Conservation (phyloP, 2,113 vertebrate genomes). For the Cathartes aura region DNA sequence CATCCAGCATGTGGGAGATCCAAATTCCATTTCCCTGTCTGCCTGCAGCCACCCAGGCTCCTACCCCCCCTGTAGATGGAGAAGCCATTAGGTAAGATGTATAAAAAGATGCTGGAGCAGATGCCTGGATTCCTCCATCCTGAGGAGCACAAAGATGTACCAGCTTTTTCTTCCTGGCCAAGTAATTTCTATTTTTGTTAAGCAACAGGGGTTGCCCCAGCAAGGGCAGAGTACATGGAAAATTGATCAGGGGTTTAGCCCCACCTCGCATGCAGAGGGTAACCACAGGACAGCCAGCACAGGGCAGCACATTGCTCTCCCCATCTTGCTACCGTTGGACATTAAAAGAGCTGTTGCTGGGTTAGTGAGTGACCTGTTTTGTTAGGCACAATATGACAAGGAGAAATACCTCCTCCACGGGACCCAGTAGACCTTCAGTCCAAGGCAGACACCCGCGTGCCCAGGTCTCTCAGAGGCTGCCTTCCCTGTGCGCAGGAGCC, state of each 20-base stretch:
- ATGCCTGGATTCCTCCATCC: background rate
- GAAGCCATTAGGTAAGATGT: background rate
- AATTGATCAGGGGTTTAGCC: background rate
- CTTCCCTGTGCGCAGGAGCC: background rate
- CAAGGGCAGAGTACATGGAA: background rate
- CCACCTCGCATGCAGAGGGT: rapidly evolving
- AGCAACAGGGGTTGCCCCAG: background rate
- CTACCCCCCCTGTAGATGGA: background rate
- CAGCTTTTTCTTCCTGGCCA: background rate
- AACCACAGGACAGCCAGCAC: background rate
- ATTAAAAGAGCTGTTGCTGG: background rate
- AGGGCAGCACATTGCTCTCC: background rate
- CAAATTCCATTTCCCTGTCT: background rate
- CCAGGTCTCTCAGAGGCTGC: background rate
- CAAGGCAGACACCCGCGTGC: rapidly evolving
- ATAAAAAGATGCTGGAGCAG: background rate
- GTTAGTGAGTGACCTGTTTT: background rate
- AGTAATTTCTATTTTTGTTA: background rate
- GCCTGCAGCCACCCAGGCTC: background rate
- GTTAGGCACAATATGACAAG: background rate
- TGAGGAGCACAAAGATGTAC: background rate
- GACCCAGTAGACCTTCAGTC: background rate
- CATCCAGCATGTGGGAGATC: background rate
- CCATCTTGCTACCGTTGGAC: background rate
- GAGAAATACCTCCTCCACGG: background rate